phyloP scores from a whole-genome alignment of 2,797 vertebrate genomes.

The Menidia menidia region DNA sequence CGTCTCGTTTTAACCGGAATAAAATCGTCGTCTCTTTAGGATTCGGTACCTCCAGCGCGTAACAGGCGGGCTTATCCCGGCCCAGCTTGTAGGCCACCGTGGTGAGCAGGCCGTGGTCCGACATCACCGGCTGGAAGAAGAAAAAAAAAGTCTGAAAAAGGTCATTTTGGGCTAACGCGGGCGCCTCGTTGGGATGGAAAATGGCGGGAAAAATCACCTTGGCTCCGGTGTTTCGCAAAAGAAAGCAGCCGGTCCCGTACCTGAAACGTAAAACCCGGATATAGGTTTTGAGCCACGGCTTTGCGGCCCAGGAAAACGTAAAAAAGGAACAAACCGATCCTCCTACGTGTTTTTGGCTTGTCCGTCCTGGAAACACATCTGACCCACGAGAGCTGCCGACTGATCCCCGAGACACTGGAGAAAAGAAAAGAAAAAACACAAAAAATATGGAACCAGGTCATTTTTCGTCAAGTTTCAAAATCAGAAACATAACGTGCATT shows the following conservation, averaged over 20 bases:
- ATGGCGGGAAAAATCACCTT: conserved; percentile 81
- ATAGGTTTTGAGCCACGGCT: no score
- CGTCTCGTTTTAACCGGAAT: no score
- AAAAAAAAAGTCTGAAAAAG: no score
- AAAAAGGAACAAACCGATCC: neutral
- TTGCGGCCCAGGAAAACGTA: neutral
- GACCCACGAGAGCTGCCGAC: conserved; percentile 96
- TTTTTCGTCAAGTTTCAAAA: accelerated
- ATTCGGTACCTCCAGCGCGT: conserved; percentile 90
- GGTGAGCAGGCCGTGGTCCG: conserved; percentile 96
- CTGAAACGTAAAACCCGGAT: conserved; percentile 67
- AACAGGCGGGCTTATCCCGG: conserved; percentile 92
- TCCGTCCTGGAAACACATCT: conserved; percentile 97
- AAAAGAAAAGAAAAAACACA: neutral
- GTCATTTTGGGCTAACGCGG: no score
- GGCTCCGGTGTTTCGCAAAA: conserved; percentile 92
- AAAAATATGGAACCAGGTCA: neutral
- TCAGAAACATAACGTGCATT: accelerated
- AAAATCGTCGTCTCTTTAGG: neutral
- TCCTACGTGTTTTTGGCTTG: conserved; percentile 98
- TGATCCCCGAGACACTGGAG: conserved; percentile 97
- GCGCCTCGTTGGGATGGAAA: neutral
- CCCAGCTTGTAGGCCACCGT: conserved; percentile 97
- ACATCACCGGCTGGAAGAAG: conserved; percentile 89
- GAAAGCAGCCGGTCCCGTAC: conserved; percentile 97